These are phyloP conservation scores for Prochilodus magdalenae DNA, from an alignment of 2,113 vertebrate genomes.

Conservation along the genomic window DNA sequence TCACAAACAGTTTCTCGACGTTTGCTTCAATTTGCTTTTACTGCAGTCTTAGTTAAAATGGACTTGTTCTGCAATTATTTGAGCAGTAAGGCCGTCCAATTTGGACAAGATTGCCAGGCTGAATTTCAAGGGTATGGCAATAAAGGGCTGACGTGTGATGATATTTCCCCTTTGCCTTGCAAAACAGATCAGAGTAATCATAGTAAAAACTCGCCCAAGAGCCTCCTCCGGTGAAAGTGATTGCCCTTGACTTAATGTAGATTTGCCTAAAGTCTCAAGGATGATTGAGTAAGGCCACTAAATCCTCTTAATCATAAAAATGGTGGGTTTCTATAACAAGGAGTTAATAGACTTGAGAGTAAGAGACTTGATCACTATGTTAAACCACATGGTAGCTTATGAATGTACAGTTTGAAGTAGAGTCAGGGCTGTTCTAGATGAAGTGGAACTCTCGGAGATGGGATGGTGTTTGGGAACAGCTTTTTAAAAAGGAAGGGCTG, in stretches of 20 bases:
- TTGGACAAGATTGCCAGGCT: background rate
- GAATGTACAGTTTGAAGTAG: background rate
- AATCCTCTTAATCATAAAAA: conserved; percentile 10
- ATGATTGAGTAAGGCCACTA: conserved; percentile 1
- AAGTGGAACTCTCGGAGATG: background rate
- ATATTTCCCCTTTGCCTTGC: conserved; percentile 31
- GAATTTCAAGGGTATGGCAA: background rate
- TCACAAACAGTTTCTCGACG: background rate
- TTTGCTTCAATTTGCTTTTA: background rate
- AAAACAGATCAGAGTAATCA: conserved; percentile 19
- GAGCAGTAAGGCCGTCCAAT: background rate
- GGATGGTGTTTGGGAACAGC: background rate
- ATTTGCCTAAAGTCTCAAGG: conserved; percentile 9
- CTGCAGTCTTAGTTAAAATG: background rate
- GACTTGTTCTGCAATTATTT: background rate
- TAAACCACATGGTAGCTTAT: too few species aligned
- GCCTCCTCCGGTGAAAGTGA: conserved; percentile 12
- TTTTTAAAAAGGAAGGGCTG: too few species aligned
- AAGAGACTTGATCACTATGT: background rate
- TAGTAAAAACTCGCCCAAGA: conserved; percentile 9
- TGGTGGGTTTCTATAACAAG: background rate
- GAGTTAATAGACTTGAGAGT: conserved; percentile 1
- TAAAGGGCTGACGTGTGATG: conserved; percentile 21
- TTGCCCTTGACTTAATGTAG: conserved; percentile 35
- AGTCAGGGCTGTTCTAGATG: background rate